phyloP scores from a whole-genome alignment of 2,888 invertebrate genomes.

The Trissoscelio sp. region DNA sequence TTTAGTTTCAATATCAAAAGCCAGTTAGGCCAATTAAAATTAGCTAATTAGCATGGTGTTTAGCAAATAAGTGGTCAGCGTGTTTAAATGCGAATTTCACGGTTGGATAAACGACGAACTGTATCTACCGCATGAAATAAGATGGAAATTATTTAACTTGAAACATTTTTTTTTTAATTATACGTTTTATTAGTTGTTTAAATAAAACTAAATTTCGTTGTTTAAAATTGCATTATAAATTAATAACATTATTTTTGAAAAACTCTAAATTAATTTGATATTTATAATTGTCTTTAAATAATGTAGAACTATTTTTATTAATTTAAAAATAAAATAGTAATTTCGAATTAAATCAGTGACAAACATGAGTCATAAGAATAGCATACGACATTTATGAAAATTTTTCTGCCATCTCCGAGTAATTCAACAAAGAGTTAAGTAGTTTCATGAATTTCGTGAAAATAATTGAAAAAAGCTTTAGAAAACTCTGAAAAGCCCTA shows the following conservation, averaged over 20 bases:
- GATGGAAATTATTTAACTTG: background rate
- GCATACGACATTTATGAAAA: too few species aligned
- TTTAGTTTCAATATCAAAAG: slow-evolving; percentile 47
- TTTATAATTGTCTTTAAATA: too few species aligned
- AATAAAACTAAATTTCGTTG: too few species aligned
- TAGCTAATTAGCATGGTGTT: slow-evolving; percentile 48
- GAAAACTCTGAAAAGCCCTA: background rate
- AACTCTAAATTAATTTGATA: too few species aligned
- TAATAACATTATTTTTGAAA: too few species aligned
- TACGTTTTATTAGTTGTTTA: background rate
- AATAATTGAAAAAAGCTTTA: background rate
- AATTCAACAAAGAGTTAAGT: too few species aligned
- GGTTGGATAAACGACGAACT: background rate
- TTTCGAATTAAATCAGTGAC: too few species aligned
- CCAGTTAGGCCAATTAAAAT: slow-evolving; percentile 51
- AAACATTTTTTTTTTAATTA: background rate
- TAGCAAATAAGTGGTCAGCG: slow-evolving; percentile 33
- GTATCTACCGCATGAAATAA: background rate
- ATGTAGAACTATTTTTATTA: too few species aligned
- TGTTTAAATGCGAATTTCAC: slow-evolving; percentile 22
- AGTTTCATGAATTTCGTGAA: background rate
- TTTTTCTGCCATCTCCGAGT: background rate
- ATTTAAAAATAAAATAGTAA: too few species aligned
- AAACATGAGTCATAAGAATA: too few species aligned
- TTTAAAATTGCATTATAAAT: too few species aligned